phyloP scores from a whole-genome alignment of 2,888 invertebrate species.

The Julus scandinavius region DNA sequence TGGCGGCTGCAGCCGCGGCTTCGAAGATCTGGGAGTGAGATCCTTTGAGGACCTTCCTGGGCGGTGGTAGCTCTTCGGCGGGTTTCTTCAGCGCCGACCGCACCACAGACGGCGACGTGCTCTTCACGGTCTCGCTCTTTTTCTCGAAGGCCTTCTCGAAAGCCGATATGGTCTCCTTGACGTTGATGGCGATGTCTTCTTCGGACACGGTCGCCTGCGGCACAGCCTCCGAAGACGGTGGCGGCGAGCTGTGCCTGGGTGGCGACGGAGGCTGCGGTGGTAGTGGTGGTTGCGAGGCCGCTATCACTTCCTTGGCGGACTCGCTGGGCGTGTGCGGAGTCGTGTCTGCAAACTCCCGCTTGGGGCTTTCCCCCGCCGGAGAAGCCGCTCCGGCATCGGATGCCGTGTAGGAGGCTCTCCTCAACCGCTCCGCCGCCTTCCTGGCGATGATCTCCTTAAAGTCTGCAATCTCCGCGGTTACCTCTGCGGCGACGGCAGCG shows the following conservation, averaged over 20 bases:
- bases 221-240: not conserved
- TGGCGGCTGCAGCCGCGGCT: slow-evolving; percentile 28
- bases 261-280: not conserved
- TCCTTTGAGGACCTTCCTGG: slow-evolving; percentile 53
- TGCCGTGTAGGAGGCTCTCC: slow-evolving; percentile 57
- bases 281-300: slow-evolving; percentile 17
- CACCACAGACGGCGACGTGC: slow-evolving; percentile 10
- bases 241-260: not conserved
- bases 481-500: not conserved
- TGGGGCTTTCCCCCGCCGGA: slow-evolving; percentile 51
- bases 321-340: slow-evolving; percentile 48
- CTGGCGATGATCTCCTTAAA: slow-evolving; percentile 62
- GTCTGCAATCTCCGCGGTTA: slow-evolving; percentile 46
- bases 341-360: slow-evolving; percentile 49
- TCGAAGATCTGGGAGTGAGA: slow-evolving; percentile 56
- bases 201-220: not conserved
- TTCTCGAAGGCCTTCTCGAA: slow-evolving; percentile 58
- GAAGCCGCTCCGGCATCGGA: not conserved
- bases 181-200: slow-evolving; percentile 56
- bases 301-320: not conserved
- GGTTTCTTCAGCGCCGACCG: slow-evolving; percentile 50
- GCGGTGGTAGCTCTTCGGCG: slow-evolving; percentile 61
- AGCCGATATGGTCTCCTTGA: slow-evolving; percentile 57
- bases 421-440: slow-evolving; percentile 62
- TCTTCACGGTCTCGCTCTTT: slow-evolving; percentile 47